A percentile compares a stretch with the other conserved stretches of the same genome.
These are phyloP conservation scores for Eupithecia vulgata DNA, from an alignment of 2,888 invertebrate species.

Conservation along the genomic window DNA sequence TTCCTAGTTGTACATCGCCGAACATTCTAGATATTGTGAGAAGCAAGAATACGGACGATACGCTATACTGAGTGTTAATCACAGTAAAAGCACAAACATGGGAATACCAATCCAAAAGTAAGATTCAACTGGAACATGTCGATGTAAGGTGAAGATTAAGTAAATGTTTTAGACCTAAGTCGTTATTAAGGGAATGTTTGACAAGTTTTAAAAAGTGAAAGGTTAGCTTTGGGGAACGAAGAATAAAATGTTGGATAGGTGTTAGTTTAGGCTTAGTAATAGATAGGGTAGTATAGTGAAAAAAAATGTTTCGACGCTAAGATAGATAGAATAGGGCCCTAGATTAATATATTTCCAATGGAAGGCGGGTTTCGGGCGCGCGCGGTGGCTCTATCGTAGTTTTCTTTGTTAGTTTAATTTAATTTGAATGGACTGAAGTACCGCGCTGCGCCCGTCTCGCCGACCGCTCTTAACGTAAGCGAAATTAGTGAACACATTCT, in stretches of 20 bases:
- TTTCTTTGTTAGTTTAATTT: slow-evolving; percentile 83
- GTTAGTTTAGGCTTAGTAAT: slow-evolving; percentile 75
- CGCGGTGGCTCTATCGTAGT: slow-evolving; percentile 74
- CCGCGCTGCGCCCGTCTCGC: slow-evolving; percentile 58
- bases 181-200: slow-evolving; percentile 78
- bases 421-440: slow-evolving; percentile 82
- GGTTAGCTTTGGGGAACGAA: slow-evolving; percentile 67
- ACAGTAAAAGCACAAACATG: slow-evolving; percentile 70
- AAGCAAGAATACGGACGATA: slow-evolving; percentile 62
- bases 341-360: slow-evolving; percentile 73
- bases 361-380: slow-evolving; percentile 55
- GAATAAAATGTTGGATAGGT: slow-evolving; percentile 74
- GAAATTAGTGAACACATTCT: slow-evolving; percentile 77
- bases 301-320: slow-evolving; percentile 81
- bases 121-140: slow-evolving; percentile 74
- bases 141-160: slow-evolving; percentile 75
- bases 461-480: slow-evolving; percentile 56
- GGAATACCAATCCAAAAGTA: slow-evolving; percentile 77
- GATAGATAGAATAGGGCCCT: slow-evolving; percentile 78
- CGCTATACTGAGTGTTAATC: slow-evolving; percentile 26
- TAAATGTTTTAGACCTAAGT: slow-evolving; percentile 80
- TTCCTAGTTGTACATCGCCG: slow-evolving; percentile 74
- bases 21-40: slow-evolving; percentile 70
- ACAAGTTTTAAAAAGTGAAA: slow-evolving; percentile 70
- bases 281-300: slow-evolving; percentile 79